A percentile compares a stretch with the other conserved stretches of the same genome.
Conservation (phyloP, 2,113 vertebrate genomes). For the Ochotona princeps region DNA sequence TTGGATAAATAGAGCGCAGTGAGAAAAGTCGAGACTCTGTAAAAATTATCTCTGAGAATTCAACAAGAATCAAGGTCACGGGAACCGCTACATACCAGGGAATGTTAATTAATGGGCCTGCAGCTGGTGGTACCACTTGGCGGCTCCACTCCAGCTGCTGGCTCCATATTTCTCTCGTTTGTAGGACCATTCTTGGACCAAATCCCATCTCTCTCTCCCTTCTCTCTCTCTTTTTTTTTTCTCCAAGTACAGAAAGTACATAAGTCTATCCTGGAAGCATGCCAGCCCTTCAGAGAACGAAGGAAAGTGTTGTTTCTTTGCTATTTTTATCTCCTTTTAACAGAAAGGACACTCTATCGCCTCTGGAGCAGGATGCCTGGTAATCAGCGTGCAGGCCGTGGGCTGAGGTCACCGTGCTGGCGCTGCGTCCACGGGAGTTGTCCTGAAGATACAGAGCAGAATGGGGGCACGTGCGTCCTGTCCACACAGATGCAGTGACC, state of each 20-base stretch:
- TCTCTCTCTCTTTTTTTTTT: conserved; percentile 78
- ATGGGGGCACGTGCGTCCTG: not conserved
- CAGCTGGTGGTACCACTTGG: conserved; percentile 95
- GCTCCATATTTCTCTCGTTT: conserved; percentile 87
- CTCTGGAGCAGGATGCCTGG: conserved; percentile 75
- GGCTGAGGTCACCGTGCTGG: conserved; percentile 64
- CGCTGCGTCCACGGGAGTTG: not conserved
- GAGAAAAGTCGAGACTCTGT: conserved; percentile 83
- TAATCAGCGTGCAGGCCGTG: conserved; percentile 45
- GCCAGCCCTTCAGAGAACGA: conserved; percentile 86
- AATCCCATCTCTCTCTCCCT: conserved; percentile 81
- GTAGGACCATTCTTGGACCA: conserved; percentile 89
- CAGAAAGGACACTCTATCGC: conserved; percentile 82
- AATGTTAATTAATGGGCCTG: conserved; percentile 91
- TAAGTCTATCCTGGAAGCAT: conserved; percentile 86
- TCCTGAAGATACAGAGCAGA: not conserved
- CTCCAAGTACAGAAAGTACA: conserved; percentile 87
- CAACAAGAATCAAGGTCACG: conserved; percentile 89
- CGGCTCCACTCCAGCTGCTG: conserved; percentile 83
- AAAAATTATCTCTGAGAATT: conserved; percentile 88
- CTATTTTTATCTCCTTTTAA: conserved; percentile 86
- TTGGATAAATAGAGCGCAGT: conserved; percentile 85
- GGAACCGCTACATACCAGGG: conserved; percentile 86
- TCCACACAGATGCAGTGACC: not conserved
- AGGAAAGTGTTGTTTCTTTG: conserved; percentile 85